Percentiles rank a stretch among this genome's conserved stretches.
These are phyloP conservation scores for Harpalus rubripes DNA, from an alignment of 2,888 invertebrate species.

Conservation along the genomic window DNA sequence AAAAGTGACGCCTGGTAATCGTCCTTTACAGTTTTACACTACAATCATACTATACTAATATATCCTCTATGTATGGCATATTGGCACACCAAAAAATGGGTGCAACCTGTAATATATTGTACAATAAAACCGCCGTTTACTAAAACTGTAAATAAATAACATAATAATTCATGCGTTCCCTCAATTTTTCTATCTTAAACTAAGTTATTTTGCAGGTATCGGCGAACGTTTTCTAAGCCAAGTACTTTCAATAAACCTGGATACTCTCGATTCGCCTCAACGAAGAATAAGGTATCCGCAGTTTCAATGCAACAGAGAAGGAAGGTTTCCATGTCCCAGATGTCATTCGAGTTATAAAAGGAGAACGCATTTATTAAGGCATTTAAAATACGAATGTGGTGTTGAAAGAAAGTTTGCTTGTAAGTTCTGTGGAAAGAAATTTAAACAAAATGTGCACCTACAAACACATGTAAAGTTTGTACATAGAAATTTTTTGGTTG, in stretches of 20 bases:
- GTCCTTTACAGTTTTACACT: too few relatives aligned
- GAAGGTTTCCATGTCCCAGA: conserved; percentile 72
- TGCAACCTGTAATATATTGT: conserved; percentile 7
- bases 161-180: neutral
- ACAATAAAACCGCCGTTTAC: neutral
- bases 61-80: too few relatives aligned
- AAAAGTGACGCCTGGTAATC: too few relatives aligned
- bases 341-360: conserved; percentile 72
- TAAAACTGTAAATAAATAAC: neutral
- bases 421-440: conserved; percentile 63
- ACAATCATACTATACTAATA: too few relatives aligned
- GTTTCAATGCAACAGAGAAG: conserved; percentile 72
- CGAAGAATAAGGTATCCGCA: conserved; percentile 41
- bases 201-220: conserved; percentile 51
- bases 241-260: conserved; percentile 49
- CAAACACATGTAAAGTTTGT: conserved; percentile 61
- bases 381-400: conserved; percentile 74
- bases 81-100: too few relatives aligned
- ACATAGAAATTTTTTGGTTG: conserved; percentile 29
- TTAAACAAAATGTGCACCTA: conserved; percentile 68
- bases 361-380: conserved; percentile 73
- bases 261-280: neutral
- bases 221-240: conserved; percentile 47
- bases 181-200: neutral
- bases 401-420: conserved; percentile 69